phyloP scores from a whole-genome alignment of 2,113 vertebrate genomes.

The Barbus barbus region DNA sequence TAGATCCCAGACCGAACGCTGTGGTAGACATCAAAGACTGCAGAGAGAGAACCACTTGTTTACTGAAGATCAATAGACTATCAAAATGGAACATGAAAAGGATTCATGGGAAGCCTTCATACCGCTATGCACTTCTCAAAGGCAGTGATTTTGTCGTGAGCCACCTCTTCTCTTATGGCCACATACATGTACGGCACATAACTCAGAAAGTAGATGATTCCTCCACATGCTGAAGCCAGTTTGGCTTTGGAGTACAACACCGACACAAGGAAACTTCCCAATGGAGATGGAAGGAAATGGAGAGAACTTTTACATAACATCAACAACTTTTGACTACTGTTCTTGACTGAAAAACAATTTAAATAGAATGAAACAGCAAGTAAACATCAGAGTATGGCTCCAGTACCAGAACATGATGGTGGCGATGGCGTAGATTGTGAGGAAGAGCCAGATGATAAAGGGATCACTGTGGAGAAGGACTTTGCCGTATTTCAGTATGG shows the following conservation, averaged over 20 bases:
- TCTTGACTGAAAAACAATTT: not conserved
- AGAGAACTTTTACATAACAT: not conserved
- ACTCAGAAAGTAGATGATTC: conserved; percentile 98
- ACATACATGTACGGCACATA: conserved; percentile 98
- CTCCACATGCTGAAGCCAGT: conserved; percentile 91
- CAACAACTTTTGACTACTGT: not conserved
- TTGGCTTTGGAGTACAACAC: conserved; percentile 98
- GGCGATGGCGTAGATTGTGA: conserved; percentile 90
- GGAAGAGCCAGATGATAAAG: conserved; percentile 97
- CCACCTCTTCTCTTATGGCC: conserved; percentile 95
- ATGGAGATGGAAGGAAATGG: too few relatives aligned
- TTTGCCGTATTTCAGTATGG: conserved; percentile 92
- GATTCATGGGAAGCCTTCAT: conserved; percentile 60
- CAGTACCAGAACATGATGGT: conserved; percentile 97
- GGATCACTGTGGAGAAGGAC: conserved; percentile 93
- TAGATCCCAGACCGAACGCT: conserved; percentile 92
- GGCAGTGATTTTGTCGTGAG: conserved; percentile 94
- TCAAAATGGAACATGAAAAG: not conserved
- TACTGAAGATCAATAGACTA: not conserved
- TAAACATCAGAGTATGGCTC: not conserved
- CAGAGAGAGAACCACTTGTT: not conserved
- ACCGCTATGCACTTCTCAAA: conserved; percentile 98
- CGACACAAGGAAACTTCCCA: conserved; percentile 88
- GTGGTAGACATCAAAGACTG: conserved; percentile 98
- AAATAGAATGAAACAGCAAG: not conserved